These are phyloP conservation scores for Ictalurus punctatus DNA, from an alignment of 2,113 vertebrate species.

Conservation along the genomic window DNA sequence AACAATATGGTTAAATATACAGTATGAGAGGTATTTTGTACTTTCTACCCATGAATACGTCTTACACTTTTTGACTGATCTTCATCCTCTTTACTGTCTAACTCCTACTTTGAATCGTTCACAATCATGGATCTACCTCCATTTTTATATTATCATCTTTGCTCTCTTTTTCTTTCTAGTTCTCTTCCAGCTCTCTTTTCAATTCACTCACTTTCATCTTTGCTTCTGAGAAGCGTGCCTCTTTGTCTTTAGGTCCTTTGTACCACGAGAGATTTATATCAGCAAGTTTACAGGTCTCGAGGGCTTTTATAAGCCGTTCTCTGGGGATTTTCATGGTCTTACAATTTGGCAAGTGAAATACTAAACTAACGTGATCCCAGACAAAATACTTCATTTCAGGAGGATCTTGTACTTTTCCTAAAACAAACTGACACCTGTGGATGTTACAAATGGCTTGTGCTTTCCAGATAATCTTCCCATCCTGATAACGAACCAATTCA, in stretches of 20 bases:
- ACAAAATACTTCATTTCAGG: neutral
- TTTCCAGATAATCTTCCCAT: conserved; percentile 50
- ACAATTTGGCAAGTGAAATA: conserved; percentile 33
- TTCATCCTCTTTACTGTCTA: neutral
- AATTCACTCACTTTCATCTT: neutral
- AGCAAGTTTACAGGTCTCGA: conserved; percentile 9
- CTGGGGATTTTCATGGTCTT: neutral
- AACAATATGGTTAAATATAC: neutral
- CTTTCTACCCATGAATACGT: neutral
- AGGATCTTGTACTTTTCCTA: neutral
- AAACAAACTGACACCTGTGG: neutral
- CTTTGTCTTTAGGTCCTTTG: accelerated
- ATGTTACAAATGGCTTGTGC: conserved; percentile 48
- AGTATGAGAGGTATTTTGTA: neutral
- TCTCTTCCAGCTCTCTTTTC: neutral
- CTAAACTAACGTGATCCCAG: conserved; percentile 56
- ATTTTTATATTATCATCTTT: neutral
- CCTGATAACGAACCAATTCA: conserved; percentile 1
- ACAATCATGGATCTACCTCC: neutral
- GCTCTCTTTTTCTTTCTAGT: neutral
- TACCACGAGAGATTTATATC: neutral
- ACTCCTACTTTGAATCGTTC: neutral
- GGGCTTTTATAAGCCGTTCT: conserved; percentile 21
- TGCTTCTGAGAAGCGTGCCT: neutral
- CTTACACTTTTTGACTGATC: neutral